These are phyloP conservation scores for Onthophagus taurus DNA, from an alignment of 1,140 invertebrate genomes.

Conservation along the genomic window DNA sequence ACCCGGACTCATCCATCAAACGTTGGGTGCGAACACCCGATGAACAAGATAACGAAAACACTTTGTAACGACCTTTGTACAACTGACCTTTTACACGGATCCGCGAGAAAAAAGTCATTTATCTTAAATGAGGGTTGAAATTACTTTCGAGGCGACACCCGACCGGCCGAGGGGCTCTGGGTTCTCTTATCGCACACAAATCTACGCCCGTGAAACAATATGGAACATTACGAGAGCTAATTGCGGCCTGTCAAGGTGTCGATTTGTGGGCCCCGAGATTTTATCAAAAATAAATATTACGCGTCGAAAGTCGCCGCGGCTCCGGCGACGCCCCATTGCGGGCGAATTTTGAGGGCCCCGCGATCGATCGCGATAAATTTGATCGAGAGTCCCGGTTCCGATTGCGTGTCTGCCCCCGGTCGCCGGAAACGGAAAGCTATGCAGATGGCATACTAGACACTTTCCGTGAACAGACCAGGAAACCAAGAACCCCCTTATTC, in stretches of 20 bases:
- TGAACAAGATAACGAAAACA: conserved; percentile 37
- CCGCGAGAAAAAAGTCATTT: conserved; percentile 34
- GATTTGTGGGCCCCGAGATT: conserved; percentile 37
- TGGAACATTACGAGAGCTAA: conserved; percentile 36
- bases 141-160: conserved; percentile 24
- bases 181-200: conserved; percentile 13
- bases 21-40: conserved; percentile 35
- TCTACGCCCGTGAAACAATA: conserved; percentile 32
- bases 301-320: conserved; percentile 27
- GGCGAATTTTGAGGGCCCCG: conserved; percentile 21
- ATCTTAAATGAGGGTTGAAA: conserved; percentile 35
- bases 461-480: conserved; percentile 35
- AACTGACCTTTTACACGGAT: conserved; percentile 35
- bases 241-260: conserved; percentile 39
- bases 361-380: conserved; percentile 36
- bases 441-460: conserved; percentile 36
- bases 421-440: conserved; percentile 36
- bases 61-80: conserved; percentile 37
- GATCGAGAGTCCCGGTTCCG: conserved; percentile 36
- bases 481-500: conserved; percentile 21
- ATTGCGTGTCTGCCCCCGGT: conserved; percentile 32
- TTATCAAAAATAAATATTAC: conserved; percentile 39
- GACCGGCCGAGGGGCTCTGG: not conserved
- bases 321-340: conserved; percentile 19
- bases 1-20: conserved; percentile 35